Evolutionary conservation across 2,113 vertebrate genomes (phyloP).

Genomic region (Hippolais icterina): DNA sequence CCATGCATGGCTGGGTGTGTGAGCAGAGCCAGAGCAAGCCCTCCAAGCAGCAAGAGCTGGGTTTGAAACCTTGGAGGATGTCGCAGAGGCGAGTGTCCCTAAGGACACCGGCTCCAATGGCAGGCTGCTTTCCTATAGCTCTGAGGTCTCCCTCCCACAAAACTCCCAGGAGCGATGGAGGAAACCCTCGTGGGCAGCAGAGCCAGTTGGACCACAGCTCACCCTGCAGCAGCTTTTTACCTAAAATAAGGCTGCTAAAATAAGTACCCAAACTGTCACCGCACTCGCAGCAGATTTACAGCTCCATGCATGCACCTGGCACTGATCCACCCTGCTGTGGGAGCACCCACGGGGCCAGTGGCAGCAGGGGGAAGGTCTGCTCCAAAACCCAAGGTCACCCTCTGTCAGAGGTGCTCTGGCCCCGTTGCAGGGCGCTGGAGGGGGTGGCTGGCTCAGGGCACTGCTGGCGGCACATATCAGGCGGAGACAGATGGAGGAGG

Average conservation of each 20-base stretch:
- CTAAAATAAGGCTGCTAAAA: conserved; percentile 23
- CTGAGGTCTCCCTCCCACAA: not conserved
- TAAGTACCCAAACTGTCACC: not conserved
- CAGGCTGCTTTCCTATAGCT: not conserved
- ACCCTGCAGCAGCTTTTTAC: not conserved
- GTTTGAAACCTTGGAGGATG: not conserved
- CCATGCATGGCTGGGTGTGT: not conserved
- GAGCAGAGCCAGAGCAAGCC: not conserved
- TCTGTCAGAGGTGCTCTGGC: rapidly evolving
- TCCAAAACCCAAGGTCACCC: not conserved
- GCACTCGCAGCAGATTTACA: not conserved
- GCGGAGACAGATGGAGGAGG: conserved; percentile 32
- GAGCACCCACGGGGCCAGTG: not conserved
- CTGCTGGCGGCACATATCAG: not conserved
- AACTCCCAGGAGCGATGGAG: not conserved
- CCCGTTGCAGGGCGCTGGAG: rapidly evolving
- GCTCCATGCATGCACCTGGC: rapidly evolving
- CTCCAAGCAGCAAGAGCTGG: not conserved
- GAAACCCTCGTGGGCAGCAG: not conserved
- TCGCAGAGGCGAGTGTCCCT: not conserved
- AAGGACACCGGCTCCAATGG: not conserved
- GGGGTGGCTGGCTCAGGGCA: not conserved
- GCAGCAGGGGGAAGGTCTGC: not conserved
- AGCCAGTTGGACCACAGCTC: not conserved
- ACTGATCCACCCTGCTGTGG: not conserved